Conservation (phyloP, 2,888 invertebrate genomes). For the Thymelicus sylvestris region DNA sequence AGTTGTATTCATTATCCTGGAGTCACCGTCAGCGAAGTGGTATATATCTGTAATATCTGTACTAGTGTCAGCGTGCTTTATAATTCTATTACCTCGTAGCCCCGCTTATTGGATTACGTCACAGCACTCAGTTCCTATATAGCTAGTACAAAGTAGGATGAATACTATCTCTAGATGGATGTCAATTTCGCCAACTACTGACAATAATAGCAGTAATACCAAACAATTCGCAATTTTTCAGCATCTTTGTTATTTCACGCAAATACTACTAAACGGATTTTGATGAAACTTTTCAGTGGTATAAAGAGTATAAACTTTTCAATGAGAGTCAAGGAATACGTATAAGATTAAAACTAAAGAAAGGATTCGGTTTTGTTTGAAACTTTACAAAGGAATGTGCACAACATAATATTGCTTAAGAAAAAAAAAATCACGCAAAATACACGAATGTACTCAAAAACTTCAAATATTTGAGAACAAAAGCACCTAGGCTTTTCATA, state of each 20-base stretch:
- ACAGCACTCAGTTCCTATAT: not conserved
- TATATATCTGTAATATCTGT: not conserved
- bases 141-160: not conserved
- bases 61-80: not conserved
- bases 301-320: too few relatives aligned
- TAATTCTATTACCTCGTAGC: slow-evolving; percentile 1
- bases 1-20: not conserved
- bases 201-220: too few relatives aligned
- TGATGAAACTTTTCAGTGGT: too few relatives aligned
- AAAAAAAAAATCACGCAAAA: not conserved
- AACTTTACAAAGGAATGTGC: not conserved
- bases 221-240: too few relatives aligned
- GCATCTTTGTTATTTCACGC: too few relatives aligned
- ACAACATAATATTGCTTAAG: not conserved
- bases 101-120: slow-evolving; percentile 1
- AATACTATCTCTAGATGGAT: not conserved
- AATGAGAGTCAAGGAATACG: too few relatives aligned
- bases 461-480: slow-evolving; percentile 20
- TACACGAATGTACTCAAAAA: not conserved
- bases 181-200: too few relatives aligned
- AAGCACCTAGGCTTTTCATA: slow-evolving; percentile 14
- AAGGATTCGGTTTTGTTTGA: not conserved
- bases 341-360: not conserved
- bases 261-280: too few relatives aligned
- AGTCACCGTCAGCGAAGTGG: not conserved